phyloP scores from a whole-genome alignment of 2,888 invertebrate species.

The Poecilus cupreus region DNA sequence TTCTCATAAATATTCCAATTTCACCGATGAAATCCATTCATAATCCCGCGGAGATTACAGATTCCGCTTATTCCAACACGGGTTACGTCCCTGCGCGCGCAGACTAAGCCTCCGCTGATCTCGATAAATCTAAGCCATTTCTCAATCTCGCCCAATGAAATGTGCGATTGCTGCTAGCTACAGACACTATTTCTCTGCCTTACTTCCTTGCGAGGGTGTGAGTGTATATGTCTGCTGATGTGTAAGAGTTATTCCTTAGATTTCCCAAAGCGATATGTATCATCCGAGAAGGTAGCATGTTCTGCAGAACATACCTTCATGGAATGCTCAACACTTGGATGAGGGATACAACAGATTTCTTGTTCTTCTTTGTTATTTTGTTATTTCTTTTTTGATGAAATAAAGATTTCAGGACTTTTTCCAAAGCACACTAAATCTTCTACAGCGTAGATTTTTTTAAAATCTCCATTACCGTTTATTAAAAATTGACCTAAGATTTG shows the following conservation, averaged over 20 bases:
- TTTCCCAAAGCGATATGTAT: slow-evolving; percentile 53
- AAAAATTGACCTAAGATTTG: not conserved
- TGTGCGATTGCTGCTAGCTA: slow-evolving; percentile 33
- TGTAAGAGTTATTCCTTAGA: slow-evolving; percentile 29
- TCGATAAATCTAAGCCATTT: slow-evolving; percentile 54
- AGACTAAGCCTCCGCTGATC: slow-evolving; percentile 38
- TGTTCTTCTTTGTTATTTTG: not conserved
- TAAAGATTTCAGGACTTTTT: slow-evolving; percentile 15
- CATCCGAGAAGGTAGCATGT: slow-evolving; percentile 8
- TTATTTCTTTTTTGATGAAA: slow-evolving; percentile 31
- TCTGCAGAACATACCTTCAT: not conserved
- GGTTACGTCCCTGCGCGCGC: not conserved
- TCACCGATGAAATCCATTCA: slow-evolving; percentile 51
- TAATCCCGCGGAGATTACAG: slow-evolving; percentile 51
- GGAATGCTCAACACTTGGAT: slow-evolving; percentile 24
- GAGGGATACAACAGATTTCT: slow-evolving; percentile 2
- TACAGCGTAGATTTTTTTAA: not conserved
- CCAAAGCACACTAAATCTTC: not conserved
- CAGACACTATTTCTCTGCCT: slow-evolving; percentile 23
- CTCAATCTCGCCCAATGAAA: slow-evolving; percentile 52
- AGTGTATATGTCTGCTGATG: not conserved
- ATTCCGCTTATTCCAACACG: slow-evolving; percentile 6
- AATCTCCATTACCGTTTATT: not conserved
- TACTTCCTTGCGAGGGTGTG: not conserved
- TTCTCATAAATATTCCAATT: slow-evolving; percentile 50